phyloP scores from a whole-genome alignment of 1,140 invertebrate genomes.

The Conus betulinus region DNA sequence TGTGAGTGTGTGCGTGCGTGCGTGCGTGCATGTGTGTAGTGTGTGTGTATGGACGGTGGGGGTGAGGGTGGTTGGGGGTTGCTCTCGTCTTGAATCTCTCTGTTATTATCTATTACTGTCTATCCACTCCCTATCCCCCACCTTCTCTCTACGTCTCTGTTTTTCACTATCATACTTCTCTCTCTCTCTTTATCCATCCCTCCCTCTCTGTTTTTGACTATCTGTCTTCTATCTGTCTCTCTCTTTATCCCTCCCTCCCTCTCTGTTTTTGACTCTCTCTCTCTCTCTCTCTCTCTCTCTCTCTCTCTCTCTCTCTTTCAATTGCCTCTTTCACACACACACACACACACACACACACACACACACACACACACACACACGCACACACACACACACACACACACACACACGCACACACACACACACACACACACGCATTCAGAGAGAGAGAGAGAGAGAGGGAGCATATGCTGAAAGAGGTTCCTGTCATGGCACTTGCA shows the following conservation, averaged over 20 bases:
- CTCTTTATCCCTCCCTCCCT: neutral
- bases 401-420: neutral
- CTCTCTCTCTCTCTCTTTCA: neutral
- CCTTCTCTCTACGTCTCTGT: neutral
- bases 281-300: neutral
- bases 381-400: neutral
- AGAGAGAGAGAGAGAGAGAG: no score
- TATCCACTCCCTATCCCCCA: neutral
- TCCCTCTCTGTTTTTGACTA: no score
- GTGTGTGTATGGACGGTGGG: no score
- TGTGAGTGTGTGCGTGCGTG: no score
- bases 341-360: neutral
- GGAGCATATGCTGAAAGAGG: no score
- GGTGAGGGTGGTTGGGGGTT: no score
- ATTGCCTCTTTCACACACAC: no score
- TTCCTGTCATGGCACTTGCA: no score
- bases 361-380: neutral
- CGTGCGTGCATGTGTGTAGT: no score
- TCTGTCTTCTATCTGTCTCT: neutral
- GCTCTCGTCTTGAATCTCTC: neutral
- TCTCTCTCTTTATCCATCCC: neutral
- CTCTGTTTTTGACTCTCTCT: neutral
- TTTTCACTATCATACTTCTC: neutral
- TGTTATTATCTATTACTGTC: neutral
- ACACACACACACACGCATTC: conserved; percentile 7